Percentiles rank a stretch among this genome's conserved stretches.
Conservation (phyloP, 2,113 vertebrate genomes). For the Oryzias javanicus region DNA sequence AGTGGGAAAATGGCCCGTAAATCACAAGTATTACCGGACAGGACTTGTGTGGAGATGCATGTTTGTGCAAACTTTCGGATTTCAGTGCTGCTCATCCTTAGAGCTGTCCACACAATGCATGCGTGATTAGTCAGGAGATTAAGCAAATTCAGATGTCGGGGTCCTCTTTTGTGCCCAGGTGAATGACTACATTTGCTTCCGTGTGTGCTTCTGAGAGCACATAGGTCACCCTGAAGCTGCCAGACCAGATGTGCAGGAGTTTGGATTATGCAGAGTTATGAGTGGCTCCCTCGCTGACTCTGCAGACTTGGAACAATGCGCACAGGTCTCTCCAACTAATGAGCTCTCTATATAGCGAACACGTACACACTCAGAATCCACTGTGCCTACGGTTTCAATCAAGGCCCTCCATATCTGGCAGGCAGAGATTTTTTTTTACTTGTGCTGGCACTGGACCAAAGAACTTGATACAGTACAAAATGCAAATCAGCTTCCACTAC, state of each 20-base stretch:
- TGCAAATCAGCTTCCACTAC: constrained; percentile 68
- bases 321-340: constrained; percentile 75
- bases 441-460: constrained; percentile 59
- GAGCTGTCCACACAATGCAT: constrained; percentile 39
- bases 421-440: constrained; percentile 54
- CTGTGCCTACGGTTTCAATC: constrained; percentile 68
- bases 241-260: constrained; percentile 71
- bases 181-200: constrained; percentile 40
- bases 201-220: constrained; percentile 19
- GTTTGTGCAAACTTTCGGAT: constrained; percentile 21
- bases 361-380: constrained; percentile 42
- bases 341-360: constrained; percentile 67
- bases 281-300: constrained; percentile 73
- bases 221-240: constrained; percentile 71
- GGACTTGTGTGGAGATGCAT: constrained; percentile 9
- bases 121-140: constrained; percentile 53
- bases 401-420: constrained; percentile 59
- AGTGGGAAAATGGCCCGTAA: constrained; percentile 59
- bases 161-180: constrained; percentile 26
- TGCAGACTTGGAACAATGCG: constrained; percentile 75
- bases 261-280: constrained; percentile 64
- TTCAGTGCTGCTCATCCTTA: constrained; percentile 30
- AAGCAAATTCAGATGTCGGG: constrained; percentile 20
- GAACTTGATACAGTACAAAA: constrained; percentile 67
- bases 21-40: constrained; percentile 41